Evolutionary conservation across 2,888 invertebrate species (phyloP), one percentile per base, ranked within the genome.

Genomic region (Morpho deidamia): DNA sequence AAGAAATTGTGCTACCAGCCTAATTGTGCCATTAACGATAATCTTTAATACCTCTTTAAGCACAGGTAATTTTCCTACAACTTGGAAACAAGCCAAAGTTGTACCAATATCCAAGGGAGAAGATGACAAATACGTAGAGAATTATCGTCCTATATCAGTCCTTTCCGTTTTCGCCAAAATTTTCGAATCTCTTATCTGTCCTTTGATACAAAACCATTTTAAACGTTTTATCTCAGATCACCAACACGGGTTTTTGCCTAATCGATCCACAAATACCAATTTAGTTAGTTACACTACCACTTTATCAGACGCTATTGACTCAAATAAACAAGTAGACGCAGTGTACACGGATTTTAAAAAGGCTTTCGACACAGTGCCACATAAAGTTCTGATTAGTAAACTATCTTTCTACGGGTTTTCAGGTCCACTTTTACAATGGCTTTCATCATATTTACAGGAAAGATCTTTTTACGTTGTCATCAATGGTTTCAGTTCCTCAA

Each of bases 401-500:
- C 41, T 41, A 12, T 11, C 41, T 11, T 12, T 11, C 8, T 11
- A 12, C 9, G 12, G 41, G 4, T 11, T 41, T 11, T 2, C 5
- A 11, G 11, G 7, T 12, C 11, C 56, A 5, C 32, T 62, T 10
- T 39, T 59, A 7, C 23, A 48, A 2, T 60, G 58, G 59, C 55
- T 60, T 46, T 8, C n/a, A 4, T 59, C 56, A 0, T 59, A 61
- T 40, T 34, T 59, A 11, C 11, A 9, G 9, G 35, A 52, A n/a
- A 53, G 56, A 44, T 14, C 33, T 9, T 56, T 55, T 35, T 33
- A n/a, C 11, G 57, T 59, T 8, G 44, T 47, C 9, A 49, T 59
- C 0, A 58, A 56, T 44, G 58, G 60, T 8, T 53, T 55, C 32
- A 39, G 37, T 9, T 60, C 59, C 7, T 8, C 48, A 8, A n/a